phyloP scores from a whole-genome alignment of 92 coral and sea anemone species.

The Epizoanthus stellaris region DNA sequence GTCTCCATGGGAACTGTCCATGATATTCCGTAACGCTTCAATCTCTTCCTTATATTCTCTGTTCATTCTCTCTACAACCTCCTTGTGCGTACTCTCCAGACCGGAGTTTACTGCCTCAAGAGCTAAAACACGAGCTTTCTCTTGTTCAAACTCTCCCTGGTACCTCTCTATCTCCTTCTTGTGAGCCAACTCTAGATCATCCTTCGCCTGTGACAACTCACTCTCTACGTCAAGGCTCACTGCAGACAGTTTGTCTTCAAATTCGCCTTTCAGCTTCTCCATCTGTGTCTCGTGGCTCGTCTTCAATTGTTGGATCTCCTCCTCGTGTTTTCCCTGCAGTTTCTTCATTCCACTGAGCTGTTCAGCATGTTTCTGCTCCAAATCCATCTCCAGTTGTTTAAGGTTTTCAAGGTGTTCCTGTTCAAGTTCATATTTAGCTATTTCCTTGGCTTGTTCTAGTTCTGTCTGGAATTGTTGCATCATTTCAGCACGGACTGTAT shows the following conservation, averaged over 20 bases:
- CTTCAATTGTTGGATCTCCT: conserved; percentile 69
- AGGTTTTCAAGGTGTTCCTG: conserved; percentile 94
- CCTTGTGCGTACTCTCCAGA: conserved; percentile 78
- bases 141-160: conserved; percentile 70
- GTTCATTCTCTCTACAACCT: conserved; percentile 60
- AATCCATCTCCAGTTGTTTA: conserved; percentile 82
- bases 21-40: conserved; percentile 59
- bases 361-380: conserved; percentile 86
- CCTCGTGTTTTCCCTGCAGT: conserved; percentile 82
- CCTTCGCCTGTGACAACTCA: conserved; percentile 80
- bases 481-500: conserved; percentile 76
- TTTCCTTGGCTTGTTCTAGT: conserved; percentile 91
- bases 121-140: conserved; percentile 78
- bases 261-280: conserved; percentile 65
- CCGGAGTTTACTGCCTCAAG: conserved; percentile 71
- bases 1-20: conserved; percentile 88
- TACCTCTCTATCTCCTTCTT: conserved; percentile 72
- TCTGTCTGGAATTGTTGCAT: conserved; percentile 80
- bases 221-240: conserved; percentile 80
- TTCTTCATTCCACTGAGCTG: conserved; percentile 86
- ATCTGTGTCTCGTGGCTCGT: conserved; percentile 58
- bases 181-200: conserved; percentile 87
- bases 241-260: conserved; percentile 75
- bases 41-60: conserved; percentile 56
- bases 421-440: conserved; percentile 89